Conservation (phyloP, 2,888 invertebrate genomes). For the Zaprionus lineosus region DNA sequence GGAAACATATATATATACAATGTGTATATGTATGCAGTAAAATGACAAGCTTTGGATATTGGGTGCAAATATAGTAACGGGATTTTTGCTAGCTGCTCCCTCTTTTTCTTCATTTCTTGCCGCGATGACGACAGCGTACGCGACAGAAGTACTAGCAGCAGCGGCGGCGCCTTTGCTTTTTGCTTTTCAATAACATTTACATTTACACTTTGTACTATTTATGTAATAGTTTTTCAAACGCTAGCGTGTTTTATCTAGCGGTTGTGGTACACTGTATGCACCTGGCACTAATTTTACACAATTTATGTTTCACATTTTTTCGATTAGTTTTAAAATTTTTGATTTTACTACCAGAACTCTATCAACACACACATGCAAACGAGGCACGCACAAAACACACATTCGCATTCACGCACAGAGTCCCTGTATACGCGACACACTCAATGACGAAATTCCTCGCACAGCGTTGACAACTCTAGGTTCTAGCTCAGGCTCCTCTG, state of each 20-base stretch:
- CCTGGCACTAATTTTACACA: constrained; percentile 38
- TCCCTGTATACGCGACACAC: constrained; percentile 50
- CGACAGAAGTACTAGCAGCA: constrained; percentile 35
- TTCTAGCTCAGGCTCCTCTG: constrained; percentile 63
- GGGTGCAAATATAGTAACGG: constrained; percentile 57
- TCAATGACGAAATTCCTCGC: constrained; percentile 81
- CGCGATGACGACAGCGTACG: constrained; percentile 74
- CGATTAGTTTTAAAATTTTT: constrained; percentile 41
- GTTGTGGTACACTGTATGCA: constrained; percentile 35
- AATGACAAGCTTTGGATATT: constrained; percentile 49
- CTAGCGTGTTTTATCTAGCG: constrained; percentile 47
- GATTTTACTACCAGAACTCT: constrained; percentile 68
- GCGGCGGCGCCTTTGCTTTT: constrained; percentile 62
- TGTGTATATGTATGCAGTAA: constrained; percentile 24
- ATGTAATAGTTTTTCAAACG: constrained; percentile 72
- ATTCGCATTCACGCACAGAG: constrained; percentile 34
- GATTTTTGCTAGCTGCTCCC: constrained; percentile 52
- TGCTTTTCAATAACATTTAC: constrained; percentile 75
- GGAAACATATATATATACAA: constrained; percentile 12
- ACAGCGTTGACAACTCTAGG: constrained; percentile 73
- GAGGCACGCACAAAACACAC: constrained; percentile 58
- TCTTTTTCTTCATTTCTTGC: constrained; percentile 50
- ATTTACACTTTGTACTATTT: constrained; percentile 75
- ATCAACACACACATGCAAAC: constrained; percentile 51
- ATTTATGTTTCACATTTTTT: constrained; percentile 61